Conservation (phyloP, 2,113 vertebrate genomes). For the Pygoscelis antarcticus region DNA sequence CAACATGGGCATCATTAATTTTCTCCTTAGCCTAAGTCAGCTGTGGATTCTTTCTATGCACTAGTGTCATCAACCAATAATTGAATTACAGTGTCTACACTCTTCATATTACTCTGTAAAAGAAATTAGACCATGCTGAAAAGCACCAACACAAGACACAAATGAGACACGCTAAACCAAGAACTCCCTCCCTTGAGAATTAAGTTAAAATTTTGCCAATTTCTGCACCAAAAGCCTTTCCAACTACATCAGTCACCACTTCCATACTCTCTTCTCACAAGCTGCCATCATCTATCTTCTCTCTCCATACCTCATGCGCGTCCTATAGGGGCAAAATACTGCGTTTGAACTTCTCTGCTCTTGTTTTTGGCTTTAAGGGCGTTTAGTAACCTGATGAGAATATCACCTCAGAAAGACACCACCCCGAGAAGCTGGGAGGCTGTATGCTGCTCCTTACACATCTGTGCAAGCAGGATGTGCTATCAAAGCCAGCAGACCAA, state of each 20-base stretch:
- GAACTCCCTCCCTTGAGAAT: neutral
- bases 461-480: neutral
- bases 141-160: neutral
- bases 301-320: neutral
- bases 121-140: neutral
- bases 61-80: neutral
- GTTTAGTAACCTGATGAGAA: neutral
- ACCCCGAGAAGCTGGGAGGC: neutral
- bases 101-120: neutral
- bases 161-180: neutral
- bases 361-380: neutral
- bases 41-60: neutral
- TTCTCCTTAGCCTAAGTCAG: neutral
- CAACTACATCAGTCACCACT: neutral
- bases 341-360: too few species aligned
- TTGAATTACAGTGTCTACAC: constrained; percentile 4
- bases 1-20: neutral
- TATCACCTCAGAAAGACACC: neutral
- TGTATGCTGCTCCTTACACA: neutral
- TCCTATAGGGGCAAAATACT: neutral
- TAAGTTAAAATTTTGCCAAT: neutral
- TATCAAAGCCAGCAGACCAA: neutral
- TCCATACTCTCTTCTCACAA: neutral
- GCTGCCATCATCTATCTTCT: neutral
- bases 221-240: neutral